These are phyloP conservation scores for Rhagoletis zephyria DNA, from an alignment of 1,140 invertebrate species.

Conservation along the genomic window DNA sequence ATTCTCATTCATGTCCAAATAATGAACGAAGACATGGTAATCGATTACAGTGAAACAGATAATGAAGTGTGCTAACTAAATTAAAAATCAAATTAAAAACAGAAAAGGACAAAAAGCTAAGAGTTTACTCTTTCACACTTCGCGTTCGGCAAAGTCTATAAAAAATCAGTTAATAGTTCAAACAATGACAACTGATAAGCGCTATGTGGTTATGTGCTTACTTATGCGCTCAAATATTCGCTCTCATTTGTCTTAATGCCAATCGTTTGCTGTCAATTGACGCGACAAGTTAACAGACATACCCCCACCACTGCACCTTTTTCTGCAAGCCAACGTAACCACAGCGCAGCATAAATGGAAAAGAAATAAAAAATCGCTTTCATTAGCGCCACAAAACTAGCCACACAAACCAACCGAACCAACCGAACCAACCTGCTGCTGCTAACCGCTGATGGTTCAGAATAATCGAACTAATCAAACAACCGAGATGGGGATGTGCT, in stretches of 20 bases:
- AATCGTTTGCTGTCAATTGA: slow-evolving; percentile 8
- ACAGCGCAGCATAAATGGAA: not conserved
- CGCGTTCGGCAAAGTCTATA: too few species aligned
- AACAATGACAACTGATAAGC: not conserved
- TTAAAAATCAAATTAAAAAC: too few species aligned
- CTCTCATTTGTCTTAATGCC: not conserved
- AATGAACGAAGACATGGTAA: too few species aligned
- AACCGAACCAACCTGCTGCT: not conserved
- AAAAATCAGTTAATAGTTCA: not conserved
- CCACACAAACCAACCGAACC: not conserved
- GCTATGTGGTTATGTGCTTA: not conserved
- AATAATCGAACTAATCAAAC: slow-evolving; percentile 40
- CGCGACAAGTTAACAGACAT: not conserved
- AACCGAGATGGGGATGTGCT: not conserved
- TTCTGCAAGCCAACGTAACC: not conserved
- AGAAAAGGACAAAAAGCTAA: too few species aligned
- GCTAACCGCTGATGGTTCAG: slow-evolving; percentile 1
- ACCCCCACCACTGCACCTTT: too few species aligned
- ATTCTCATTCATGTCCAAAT: too few species aligned
- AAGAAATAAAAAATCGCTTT: slow-evolving; percentile 16
- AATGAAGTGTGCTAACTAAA: too few species aligned
- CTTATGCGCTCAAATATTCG: not conserved
- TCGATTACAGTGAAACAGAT: too few species aligned
- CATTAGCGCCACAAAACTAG: not conserved
- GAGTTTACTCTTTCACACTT: too few species aligned